Evolutionary conservation across 2,113 vertebrate genomes (phyloP), one percentile per base, ranked within the genome.

Genomic region (Lophura nycthemera): DNA sequence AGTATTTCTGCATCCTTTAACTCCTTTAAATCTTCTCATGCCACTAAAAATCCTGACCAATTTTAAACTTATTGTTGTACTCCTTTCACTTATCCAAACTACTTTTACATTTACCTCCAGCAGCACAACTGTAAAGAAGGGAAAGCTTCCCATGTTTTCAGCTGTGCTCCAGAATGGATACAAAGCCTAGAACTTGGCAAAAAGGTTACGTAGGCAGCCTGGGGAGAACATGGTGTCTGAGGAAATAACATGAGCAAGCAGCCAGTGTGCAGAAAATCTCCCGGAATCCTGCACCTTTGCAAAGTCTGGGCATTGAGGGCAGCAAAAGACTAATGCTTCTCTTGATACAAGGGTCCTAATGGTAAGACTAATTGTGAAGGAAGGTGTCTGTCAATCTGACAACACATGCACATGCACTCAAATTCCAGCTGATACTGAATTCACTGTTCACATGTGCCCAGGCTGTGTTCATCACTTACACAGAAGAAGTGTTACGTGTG

Each of bases 341-440:
- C n/a, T 45, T 63, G 36, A 56, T 18, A 25, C 17, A 48, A 21
- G 17, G 13, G 25, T 38, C 47, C 74, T 47, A 32, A n/a, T 2
- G 27, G 16, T 7, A n/a, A 70, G 15, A 2, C 30, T n/a, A 45
- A 7, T 8, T 61, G 34, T 9, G 43, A 19, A 69, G 71, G 40
- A 75, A 87, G n/a, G 56, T 13, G n/a, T 48, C 93, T 75, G 34
- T 82, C 17, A 10, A 10, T 20, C 40, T 30, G 36, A 43, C 54
- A 50, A 56, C 71, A 64, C 6, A 1, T 0, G 8, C 1, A 1
- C 27, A 32, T 36, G 42, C n/a, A 38, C 40, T 22, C 29, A n/a
- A 74, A 69, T 80, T 43, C 52, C 71, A 83, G 30, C 59, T 52
- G 65, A 29, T n/a, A 50, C 1, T 17, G 32, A 74, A 50, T 0